Evolutionary conservation across 2,888 invertebrate genomes (phyloP), one percentile per base, ranked within the genome.

Genomic region (Drosophila cognata): DNA sequence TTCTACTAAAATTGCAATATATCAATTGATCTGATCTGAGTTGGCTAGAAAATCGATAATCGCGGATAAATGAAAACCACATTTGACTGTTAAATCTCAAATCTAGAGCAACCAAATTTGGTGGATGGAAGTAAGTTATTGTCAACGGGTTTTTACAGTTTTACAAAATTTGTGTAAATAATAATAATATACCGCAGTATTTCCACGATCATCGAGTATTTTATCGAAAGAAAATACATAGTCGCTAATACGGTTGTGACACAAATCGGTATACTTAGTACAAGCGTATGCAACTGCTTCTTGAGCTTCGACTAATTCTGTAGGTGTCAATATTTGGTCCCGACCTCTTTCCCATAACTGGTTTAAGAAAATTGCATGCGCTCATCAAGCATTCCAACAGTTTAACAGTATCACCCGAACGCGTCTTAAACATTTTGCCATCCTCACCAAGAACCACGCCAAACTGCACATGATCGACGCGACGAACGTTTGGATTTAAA

Each of bases 371-470:
- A 95, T 79, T 95, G 96, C 56, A 98, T 91, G 25, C 97, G 99
- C 94, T 99, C 99, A 85, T 99, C 97, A 10, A 99, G 94, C 51
- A 99, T 21, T 98, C 97, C 8, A 95, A 94, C 8, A 99, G 94
- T 82, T 97, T 96, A 0, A 99, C 96, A 0, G 99, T 98, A 76
- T 99, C 99, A 1, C 99, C 99, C 2, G 99, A 99, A 53, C 99
- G 95, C 1, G 99, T 99, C 93, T 99, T 99, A 92, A 99, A 99
- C 93, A 99, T 99, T 93, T 99, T 99, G 91, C 97, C 98, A 94
- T 99, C 99, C 93, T 99, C 99, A 18, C 99, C 99, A 4, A 99
- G 94, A 0, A 99, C 99, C 10, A 99, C 97, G 18, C 99, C 99
- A 93, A 99, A 99, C 2, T 96, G 96, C 18, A 99, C 97, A 94